Evolutionary conservation across 53 echinoderm and acorn worm species (phyloP), one percentile per base, ranked within the genome.

Genomic region (Mesocentrotus franciscanus): DNA sequence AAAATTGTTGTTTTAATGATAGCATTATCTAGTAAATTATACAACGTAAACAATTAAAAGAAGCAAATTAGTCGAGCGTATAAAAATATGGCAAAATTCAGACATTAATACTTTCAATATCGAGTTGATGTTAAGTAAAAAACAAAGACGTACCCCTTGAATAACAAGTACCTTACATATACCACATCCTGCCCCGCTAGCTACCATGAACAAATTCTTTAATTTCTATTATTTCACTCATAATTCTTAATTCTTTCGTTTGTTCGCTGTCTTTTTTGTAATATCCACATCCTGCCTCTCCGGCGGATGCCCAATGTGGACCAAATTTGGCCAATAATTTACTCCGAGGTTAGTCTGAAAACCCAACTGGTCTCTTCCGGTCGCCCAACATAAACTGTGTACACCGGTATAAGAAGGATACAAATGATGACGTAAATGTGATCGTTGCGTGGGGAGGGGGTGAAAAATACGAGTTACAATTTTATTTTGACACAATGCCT

Each of bases 331-430:
- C 81, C 8, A 42, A 81, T 81, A 42, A 81, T 39, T 64, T 81
- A 39, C 42, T 81, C 81, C 81, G 81, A 81, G 81, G 81, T 81
- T 81, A 81, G 18, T 81, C 33, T 42, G 42, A 81, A 81, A 81
- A 81, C 81, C 20, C 36, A 81, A 81, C 42, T 42, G 36, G 81
- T 81, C 12, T 81, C 81, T 81, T 81, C 81, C 81, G 81, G 81
- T 42, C 81, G 0, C 8, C 42, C 42, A 81, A 81, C 81, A 42
- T 18, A 39, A 39, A 36, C 5, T 32, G 78, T 42, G 81, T 81
- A 11, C 30, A 74, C 30, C 74, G 29, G 10, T 74, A 29, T 30
- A 74, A 30, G 74, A 74, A 74, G 29, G 12, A 30, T 32, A 11
- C 32, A 26, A 78, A 15, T 33, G 13, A 32, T 78, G 32, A 78